A percentile compares a stretch with the other conserved stretches of the same genome.
phyloP scores from a whole-genome alignment of 2,888 invertebrate genomes.

The Apomyelois bistriatella region DNA sequence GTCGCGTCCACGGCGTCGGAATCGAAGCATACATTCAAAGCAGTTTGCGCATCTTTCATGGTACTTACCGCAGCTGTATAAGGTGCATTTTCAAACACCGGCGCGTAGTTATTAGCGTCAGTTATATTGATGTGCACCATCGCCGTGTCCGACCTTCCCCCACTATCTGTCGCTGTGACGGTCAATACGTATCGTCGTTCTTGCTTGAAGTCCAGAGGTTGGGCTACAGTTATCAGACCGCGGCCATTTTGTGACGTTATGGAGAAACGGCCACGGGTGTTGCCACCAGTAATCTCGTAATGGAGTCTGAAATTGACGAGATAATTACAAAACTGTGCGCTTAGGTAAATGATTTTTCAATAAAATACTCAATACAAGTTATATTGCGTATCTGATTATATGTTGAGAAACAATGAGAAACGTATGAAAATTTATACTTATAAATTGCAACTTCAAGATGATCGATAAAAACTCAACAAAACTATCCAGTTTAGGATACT shows the following conservation, averaged over 20 bases:
- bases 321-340: neutral
- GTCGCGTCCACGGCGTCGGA: too few relatives aligned
- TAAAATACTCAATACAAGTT: too few relatives aligned
- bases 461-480: too few relatives aligned
- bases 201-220: conserved; percentile 94
- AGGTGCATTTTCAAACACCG: conserved; percentile 95
- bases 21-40: too few relatives aligned
- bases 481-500: too few relatives aligned
- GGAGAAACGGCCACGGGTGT: conserved; percentile 91
- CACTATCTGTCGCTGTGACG: conserved; percentile 93
- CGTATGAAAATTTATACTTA: too few relatives aligned
- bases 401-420: too few relatives aligned
- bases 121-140: conserved; percentile 95
- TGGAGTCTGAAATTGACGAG: conserved; percentile 77
- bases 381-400: too few relatives aligned
- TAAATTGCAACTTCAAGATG: too few relatives aligned
- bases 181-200: conserved; percentile 93
- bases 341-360: neutral
- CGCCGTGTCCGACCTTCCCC: conserved; percentile 92
- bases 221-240: conserved; percentile 92
- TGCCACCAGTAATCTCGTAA: conserved; percentile 92
- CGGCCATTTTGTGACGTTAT: conserved; percentile 94
- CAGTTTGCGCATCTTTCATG: too few relatives aligned
- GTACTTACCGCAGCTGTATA: conserved; percentile 87
- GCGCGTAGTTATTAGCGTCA: conserved; percentile 96